These are phyloP conservation scores for Gallinago stenura DNA, from an alignment of 2,797 vertebrate species.

Conservation along the genomic window DNA sequence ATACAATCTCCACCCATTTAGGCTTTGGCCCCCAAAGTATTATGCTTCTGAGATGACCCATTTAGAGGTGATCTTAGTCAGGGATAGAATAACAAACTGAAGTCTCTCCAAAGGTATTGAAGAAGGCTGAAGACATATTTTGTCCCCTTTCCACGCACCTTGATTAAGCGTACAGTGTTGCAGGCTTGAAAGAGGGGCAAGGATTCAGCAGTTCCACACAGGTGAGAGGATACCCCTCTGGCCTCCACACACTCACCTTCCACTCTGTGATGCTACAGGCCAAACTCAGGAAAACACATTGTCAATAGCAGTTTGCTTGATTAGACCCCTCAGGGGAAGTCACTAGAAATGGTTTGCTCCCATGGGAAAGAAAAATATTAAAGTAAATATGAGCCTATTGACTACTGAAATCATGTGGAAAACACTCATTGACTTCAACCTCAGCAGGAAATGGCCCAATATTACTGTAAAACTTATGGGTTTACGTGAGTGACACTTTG, in stretches of 20 bases:
- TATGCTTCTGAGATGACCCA: accelerated
- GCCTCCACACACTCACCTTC: accelerated
- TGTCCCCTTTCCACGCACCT: too few species aligned
- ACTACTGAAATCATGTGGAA: conserved; percentile 25
- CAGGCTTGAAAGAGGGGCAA: accelerated
- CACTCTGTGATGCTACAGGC: not conserved
- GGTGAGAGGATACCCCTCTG: accelerated
- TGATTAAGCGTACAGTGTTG: accelerated
- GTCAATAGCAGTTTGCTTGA: not conserved
- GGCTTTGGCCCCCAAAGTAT: accelerated
- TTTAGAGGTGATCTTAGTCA: not conserved
- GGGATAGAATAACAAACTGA: not conserved
- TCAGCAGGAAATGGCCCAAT: not conserved
- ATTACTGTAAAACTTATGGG: not conserved
- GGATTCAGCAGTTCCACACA: accelerated
- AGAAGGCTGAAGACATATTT: not conserved
- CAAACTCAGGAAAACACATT: not conserved
- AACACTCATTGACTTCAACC: conserved; percentile 17
- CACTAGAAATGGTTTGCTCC: not conserved
- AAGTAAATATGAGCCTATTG: not conserved
- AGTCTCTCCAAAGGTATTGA: not conserved
- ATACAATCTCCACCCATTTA: accelerated
- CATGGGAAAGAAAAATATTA: not conserved
- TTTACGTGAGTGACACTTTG: not conserved
- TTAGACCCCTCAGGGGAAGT: not conserved